A percentile compares a stretch with the other conserved stretches of the same genome.
These are phyloP conservation scores for Panthera uncia DNA, from an alignment of 2,113 vertebrate species.

Conservation along the genomic window DNA sequence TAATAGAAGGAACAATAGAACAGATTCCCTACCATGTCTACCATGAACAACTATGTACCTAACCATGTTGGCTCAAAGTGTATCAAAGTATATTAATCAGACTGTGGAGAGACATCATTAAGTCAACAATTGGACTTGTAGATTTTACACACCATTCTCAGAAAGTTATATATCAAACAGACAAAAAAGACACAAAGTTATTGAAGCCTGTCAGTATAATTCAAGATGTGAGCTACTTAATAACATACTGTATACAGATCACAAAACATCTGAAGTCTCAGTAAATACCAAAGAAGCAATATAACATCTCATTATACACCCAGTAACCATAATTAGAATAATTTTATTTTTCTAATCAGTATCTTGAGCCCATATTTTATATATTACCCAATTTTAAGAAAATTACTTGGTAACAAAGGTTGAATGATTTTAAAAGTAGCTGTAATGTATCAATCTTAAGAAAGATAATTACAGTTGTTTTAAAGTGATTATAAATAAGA, in stretches of 20 bases:
- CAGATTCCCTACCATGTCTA: neutral
- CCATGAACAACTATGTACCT: neutral
- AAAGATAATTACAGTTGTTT: constrained; percentile 18
- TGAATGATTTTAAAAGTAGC: constrained; percentile 2
- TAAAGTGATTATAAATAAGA: constrained; percentile 1
- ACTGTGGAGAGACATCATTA: neutral
- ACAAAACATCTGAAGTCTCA: neutral
- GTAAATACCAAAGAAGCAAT: neutral
- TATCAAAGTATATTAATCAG: neutral
- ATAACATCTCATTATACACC: neutral
- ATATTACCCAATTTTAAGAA: constrained; percentile 1
- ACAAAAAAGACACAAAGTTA: neutral
- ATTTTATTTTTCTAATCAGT: constrained; percentile 33
- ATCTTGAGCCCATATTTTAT: neutral
- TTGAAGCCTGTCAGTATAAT: neutral
- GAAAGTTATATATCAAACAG: neutral
- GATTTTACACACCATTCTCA: neutral
- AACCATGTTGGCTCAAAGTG: neutral
- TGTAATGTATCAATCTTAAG: neutral
- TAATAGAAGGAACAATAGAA: neutral
- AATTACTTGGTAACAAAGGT: constrained; percentile 16
- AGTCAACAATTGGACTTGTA: neutral
- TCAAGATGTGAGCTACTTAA: neutral
- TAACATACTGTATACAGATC: neutral
- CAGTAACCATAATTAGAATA: constrained; percentile 27